Conservation (phyloP, 1,140 invertebrate genomes). For the Leptoteleia sp. region DNA sequence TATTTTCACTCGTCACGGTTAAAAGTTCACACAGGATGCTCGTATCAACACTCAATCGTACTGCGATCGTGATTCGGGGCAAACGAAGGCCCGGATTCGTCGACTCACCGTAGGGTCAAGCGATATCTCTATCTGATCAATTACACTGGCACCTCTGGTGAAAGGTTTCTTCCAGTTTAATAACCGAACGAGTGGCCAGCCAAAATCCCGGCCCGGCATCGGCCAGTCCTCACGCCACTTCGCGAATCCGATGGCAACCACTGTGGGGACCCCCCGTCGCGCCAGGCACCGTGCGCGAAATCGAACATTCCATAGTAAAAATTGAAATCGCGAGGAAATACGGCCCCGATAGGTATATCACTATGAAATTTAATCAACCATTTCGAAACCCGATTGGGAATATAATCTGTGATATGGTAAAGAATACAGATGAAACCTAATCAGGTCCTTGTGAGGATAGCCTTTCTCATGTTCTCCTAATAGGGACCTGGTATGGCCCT, state of each 20-base stretch:
- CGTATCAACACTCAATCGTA: conserved; percentile 72
- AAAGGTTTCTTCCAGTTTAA: conserved; percentile 53
- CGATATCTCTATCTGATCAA: conserved; percentile 77
- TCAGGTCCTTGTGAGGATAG: too few species aligned
- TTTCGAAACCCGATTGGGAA: too few species aligned
- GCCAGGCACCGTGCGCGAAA: conserved; percentile 69
- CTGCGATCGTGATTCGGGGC: conserved; percentile 72
- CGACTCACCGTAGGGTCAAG: conserved; percentile 71
- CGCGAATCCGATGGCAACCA: conserved; percentile 66
- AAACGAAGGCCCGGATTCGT: conserved; percentile 66
- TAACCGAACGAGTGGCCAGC: conserved; percentile 17
- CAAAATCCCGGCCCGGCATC: neutral
- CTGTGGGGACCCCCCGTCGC: conserved; percentile 73
- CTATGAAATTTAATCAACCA: too few species aligned
- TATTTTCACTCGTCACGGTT: conserved; percentile 80
- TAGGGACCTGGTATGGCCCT: too few species aligned
- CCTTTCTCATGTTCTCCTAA: too few species aligned
- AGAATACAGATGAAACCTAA: too few species aligned
- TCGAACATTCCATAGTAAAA: too few species aligned
- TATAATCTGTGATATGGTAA: too few species aligned
- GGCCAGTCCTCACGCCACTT: neutral
- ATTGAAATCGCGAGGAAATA: conserved; percentile 5
- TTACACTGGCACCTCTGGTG: conserved; percentile 64
- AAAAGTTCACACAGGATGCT: conserved; percentile 71
- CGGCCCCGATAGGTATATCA: too few species aligned